Evolutionary conservation across 2,797 vertebrate species (phyloP).

Genomic region (Pteropus rufus): DNA sequence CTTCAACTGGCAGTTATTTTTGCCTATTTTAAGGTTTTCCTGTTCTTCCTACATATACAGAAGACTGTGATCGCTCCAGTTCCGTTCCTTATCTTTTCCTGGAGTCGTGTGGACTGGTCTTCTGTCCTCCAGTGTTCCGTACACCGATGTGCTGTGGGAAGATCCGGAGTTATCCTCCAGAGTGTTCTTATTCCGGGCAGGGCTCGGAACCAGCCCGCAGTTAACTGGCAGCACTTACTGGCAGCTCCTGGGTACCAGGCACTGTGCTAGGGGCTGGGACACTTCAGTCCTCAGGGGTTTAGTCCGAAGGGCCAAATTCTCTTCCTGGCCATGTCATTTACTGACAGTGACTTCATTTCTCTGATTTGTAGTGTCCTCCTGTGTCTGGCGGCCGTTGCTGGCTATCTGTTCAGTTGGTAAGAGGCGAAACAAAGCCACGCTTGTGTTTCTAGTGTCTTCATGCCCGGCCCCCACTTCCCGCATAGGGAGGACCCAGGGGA

Average conservation of each 20-base stretch:
- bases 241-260: neutral
- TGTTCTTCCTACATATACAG: neutral
- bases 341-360: neutral
- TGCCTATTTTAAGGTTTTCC: neutral
- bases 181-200: neutral
- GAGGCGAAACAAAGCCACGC: neutral
- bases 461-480: neutral
- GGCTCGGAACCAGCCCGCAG: neutral
- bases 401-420: neutral
- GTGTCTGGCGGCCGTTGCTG: too few species aligned
- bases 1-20: neutral
- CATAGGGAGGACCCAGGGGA: neutral
- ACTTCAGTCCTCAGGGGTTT: neutral
- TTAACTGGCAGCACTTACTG: neutral
- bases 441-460: too few species aligned
- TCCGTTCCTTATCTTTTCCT: neutral
- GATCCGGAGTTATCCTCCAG: rapidly evolving
- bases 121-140: rapidly evolving
- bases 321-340: neutral
- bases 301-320: rapidly evolving
- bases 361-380: neutral
- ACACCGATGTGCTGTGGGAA: rapidly evolving
- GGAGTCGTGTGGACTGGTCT: neutral
- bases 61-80: neutral
- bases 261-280: rapidly evolving